Evolutionary conservation across 2,797 vertebrate genomes (phyloP), one percentile per base, ranked within the genome.

Genomic region (Lates japonicus): DNA sequence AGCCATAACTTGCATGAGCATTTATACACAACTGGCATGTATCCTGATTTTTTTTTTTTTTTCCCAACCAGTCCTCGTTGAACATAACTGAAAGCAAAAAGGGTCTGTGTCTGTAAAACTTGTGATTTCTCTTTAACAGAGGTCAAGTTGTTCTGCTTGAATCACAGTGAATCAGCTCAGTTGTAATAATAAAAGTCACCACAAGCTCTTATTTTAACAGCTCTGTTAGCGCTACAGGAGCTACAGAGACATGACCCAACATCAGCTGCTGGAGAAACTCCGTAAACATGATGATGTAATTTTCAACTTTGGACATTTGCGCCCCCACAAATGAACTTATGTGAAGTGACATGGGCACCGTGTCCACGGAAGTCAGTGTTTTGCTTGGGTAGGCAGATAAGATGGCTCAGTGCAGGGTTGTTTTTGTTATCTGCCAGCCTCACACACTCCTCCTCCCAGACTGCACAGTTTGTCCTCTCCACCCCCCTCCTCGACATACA

Each of bases 391-490:
- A 6, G 39, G 22, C n/a, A 72, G 91, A 91, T 92, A 86, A 91
- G 70, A 41, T 20, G 60, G 48, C 37, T 29, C 4, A 6, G 71
- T 37, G 3, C 2, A 17, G 10, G 25, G 29, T 75, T 82, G 61
- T 80, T 80, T 70, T 61, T 14, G 29, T 88, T 92, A 91, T 93
- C 92, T 85, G 3, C 13, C 9, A n/a, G 44, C 60, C 25, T 1
- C 63, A 68, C 63, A 9, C 57, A 4, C 52, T 14, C 63, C 33
- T 5, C 57, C 12, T 65, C 66, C 55, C 12, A 25, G 41, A 3
- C 10, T 19, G 52, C 35, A 59, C 70, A 54, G 58, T 13, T 2
- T 59, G 63, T 44, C 10, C 33, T 39, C 65, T 2, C 46, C 25
- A 0, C 69, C 54, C 46, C 22, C 4, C 25, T 29, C 3, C 4